Evolutionary conservation across 2,888 invertebrate species (phyloP).

Genomic region (Tiliacea aurago): DNA sequence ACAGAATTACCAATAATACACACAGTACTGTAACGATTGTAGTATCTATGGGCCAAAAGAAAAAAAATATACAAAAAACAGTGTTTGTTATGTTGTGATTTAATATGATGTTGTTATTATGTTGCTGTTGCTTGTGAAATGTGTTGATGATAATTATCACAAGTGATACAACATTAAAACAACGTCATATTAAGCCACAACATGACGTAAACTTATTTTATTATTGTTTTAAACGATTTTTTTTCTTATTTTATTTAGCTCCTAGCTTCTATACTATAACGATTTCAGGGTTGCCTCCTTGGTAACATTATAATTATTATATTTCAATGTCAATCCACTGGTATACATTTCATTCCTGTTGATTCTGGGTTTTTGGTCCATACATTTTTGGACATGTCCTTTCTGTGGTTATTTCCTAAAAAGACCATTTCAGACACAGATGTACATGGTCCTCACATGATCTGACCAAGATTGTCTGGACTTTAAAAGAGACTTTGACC

Average conservation of each 20-base stretch:
- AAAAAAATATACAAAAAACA: too few species aligned
- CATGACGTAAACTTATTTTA: constrained; percentile 7
- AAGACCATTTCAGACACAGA: too few species aligned
- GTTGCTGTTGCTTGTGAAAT: constrained; percentile 12
- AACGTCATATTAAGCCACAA: constrained; percentile 22
- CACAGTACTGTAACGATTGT: too few species aligned
- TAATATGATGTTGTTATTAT: constrained; percentile 10
- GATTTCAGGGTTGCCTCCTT: constrained; percentile 40
- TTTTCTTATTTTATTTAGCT: constrained; percentile 16
- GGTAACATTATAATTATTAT: constrained; percentile 32
- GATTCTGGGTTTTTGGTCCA: constrained; percentile 29
- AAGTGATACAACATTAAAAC: constrained; percentile 15
- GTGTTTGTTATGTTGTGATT: constrained; percentile 2
- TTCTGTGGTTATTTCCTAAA: too few species aligned
- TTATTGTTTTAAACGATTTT: constrained; percentile 5
- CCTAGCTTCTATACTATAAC: constrained; percentile 38
- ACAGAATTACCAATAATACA: too few species aligned
- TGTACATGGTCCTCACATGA: too few species aligned
- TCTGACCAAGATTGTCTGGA: too few species aligned
- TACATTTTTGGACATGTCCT: constrained; percentile 12
- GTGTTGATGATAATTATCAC: constrained; percentile 7
- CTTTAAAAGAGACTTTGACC: too few species aligned
- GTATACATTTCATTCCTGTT: constrained; percentile 30
- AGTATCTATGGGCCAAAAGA: too few species aligned
- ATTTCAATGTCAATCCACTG: constrained; percentile 27